A percentile compares a stretch with the other conserved stretches of the same genome.
Evolutionary conservation across 2,113 vertebrate genomes (phyloP).

Genomic region (Coturnix japonica): DNA sequence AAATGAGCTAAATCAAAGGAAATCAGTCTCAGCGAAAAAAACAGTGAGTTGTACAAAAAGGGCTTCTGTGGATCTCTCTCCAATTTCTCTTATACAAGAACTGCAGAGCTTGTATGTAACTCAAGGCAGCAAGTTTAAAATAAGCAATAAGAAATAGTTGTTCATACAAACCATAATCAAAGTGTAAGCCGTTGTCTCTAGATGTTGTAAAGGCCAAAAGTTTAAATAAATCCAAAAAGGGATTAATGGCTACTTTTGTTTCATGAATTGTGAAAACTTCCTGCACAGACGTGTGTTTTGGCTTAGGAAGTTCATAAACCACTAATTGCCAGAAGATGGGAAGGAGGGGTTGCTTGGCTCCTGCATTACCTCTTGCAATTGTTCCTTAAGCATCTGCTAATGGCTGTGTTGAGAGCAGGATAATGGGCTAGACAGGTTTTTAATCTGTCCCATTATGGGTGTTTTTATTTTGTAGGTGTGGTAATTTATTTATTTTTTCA

Average conservation of each 20-base stretch:
- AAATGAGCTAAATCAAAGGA: background rate
- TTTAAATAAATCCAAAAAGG: slow-evolving; percentile 30
- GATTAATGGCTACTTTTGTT: slow-evolving; percentile 46
- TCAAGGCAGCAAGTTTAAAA: background rate
- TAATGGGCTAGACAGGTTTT: slow-evolving; percentile 42
- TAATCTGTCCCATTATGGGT: background rate
- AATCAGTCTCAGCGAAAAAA: background rate
- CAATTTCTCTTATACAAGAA: background rate
- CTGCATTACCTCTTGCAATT: slow-evolving; percentile 28
- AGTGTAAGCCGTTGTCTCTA: background rate
- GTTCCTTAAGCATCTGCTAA: slow-evolving; percentile 53
- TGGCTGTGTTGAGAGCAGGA: slow-evolving; percentile 34
- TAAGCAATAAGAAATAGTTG: background rate
- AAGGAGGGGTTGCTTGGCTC: slow-evolving; percentile 35
- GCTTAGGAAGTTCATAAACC: slow-evolving; percentile 48
- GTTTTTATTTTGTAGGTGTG: slow-evolving; percentile 32
- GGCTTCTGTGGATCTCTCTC: background rate
- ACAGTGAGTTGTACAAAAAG: background rate
- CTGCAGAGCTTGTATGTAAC: background rate
- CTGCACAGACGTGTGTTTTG: slow-evolving; percentile 6
- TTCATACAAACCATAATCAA: background rate
- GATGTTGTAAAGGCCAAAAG: slow-evolving; percentile 4
- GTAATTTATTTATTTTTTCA: background rate
- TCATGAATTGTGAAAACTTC: slow-evolving; percentile 44
- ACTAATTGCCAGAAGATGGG: slow-evolving; percentile 59